Evolutionary conservation across 2,888 invertebrate genomes (phyloP).

Genomic region (Corythucha ciliata): DNA sequence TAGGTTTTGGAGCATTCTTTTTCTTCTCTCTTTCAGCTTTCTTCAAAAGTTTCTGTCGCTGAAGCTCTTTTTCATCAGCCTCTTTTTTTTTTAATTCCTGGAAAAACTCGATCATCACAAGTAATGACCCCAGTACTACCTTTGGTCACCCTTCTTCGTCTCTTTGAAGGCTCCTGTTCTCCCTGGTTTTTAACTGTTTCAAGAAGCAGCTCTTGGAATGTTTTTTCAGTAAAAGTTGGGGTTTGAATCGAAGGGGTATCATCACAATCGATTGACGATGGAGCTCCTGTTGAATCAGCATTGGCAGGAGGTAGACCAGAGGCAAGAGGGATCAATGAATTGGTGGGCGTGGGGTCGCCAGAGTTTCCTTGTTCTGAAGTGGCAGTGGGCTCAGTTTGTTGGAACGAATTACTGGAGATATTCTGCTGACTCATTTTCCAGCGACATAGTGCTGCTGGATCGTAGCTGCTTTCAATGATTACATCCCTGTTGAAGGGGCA

Average conservation of each 20-base stretch:
- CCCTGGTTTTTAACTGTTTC: no score
- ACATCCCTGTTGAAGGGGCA: conserved; percentile 32
- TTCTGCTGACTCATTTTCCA: neutral
- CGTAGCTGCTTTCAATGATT: conserved; percentile 24
- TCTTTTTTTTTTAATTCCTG: no score
- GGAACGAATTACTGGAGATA: neutral
- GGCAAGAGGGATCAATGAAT: no score
- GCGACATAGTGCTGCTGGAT: conserved; percentile 12
- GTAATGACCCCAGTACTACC: neutral
- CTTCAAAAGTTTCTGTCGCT: neutral
- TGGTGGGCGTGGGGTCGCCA: no score
- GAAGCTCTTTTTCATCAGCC: neutral
- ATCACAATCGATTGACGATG: no score
- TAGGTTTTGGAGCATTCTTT: neutral
- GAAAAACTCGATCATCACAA: no score
- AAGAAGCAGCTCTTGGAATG: no score
- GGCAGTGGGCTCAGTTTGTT: no score
- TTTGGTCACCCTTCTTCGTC: neutral
- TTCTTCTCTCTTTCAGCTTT: neutral
- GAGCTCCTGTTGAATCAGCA: no score
- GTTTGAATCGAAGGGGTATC: neutral
- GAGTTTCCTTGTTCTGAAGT: no score
- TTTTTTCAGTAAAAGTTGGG: neutral
- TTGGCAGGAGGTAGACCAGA: no score
- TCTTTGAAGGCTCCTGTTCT: neutral